A percentile compares a stretch with the other conserved stretches of the same genome.
These are phyloP conservation scores for Astropecten irregularis DNA, from an alignment of 53 echinoderm and acorn worm species.

Conservation along the genomic window DNA sequence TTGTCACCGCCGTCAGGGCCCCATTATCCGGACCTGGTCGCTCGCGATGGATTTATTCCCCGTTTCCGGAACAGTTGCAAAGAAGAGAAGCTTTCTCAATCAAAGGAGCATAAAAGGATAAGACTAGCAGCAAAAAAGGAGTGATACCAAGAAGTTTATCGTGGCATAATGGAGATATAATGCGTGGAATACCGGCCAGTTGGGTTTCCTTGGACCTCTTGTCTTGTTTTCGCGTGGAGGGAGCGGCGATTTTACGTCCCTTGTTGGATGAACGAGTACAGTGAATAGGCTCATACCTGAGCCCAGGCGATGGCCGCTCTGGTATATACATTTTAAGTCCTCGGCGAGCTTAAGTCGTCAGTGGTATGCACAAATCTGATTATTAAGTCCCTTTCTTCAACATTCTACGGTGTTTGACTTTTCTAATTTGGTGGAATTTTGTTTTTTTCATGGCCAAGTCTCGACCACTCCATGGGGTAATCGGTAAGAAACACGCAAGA, in stretches of 20 bases:
- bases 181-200: not conserved
- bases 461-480: too few relatives aligned
- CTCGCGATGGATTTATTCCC: slow-evolving; percentile 29
- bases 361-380: too few relatives aligned
- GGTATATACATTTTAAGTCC: too few relatives aligned
- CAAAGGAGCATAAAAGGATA: not conserved
- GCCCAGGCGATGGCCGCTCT: too few relatives aligned
- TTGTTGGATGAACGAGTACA: too few relatives aligned
- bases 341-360: too few relatives aligned
- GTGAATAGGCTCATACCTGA: too few relatives aligned
- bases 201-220: not conserved
- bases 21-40: slow-evolving; percentile 3
- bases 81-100: slow-evolving; percentile 7
- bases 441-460: too few relatives aligned
- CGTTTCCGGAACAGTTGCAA: slow-evolving; percentile 37
- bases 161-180: slow-evolving; percentile 24
- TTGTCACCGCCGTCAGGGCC: slow-evolving; percentile 5
- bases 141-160: slow-evolving; percentile 25
- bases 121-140: not conserved
- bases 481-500: too few relatives aligned
- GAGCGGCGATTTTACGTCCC: not conserved
- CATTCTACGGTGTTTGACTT: too few relatives aligned
- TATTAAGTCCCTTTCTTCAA: too few relatives aligned
- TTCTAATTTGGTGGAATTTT: too few relatives aligned
- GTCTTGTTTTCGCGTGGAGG: not conserved